phyloP scores from a whole-genome alignment of 2,888 invertebrate species.

The Lepidocyrtinus sp. region DNA sequence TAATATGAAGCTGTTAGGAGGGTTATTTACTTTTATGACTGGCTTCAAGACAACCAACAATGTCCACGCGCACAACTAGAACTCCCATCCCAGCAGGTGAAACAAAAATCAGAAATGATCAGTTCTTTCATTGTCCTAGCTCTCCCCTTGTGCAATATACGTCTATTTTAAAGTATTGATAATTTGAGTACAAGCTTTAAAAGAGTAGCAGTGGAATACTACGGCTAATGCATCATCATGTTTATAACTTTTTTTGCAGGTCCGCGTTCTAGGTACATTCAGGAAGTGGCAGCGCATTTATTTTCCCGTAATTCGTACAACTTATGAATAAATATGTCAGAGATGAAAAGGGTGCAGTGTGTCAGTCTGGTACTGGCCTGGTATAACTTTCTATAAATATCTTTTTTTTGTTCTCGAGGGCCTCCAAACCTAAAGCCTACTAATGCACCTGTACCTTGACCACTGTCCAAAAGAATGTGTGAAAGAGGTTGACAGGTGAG shows the following conservation, averaged over 20 bases:
- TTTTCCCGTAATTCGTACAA: background rate
- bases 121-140: background rate
- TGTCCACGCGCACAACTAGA: background rate
- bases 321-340: conserved; percentile 16
- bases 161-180: background rate
- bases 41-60: background rate
- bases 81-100: background rate
- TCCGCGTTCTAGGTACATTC: background rate
- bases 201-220: background rate
- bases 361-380: too few relatives aligned
- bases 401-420: too few relatives aligned
- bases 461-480: too few relatives aligned
- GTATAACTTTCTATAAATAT: too few relatives aligned
- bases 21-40: background rate
- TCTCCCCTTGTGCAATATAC: background rate
- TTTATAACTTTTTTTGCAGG: background rate
- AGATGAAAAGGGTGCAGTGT: conserved; percentile 8
- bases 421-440: too few relatives aligned
- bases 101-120: background rate
- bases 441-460: too few relatives aligned
- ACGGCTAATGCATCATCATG: background rate
- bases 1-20: background rate
- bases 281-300: background rate
- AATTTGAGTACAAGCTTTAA: background rate
- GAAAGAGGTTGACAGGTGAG: too few relatives aligned